These are phyloP conservation scores for Apodemia hepburni DNA, from an alignment of 2,888 invertebrate species.

Conservation along the genomic window DNA sequence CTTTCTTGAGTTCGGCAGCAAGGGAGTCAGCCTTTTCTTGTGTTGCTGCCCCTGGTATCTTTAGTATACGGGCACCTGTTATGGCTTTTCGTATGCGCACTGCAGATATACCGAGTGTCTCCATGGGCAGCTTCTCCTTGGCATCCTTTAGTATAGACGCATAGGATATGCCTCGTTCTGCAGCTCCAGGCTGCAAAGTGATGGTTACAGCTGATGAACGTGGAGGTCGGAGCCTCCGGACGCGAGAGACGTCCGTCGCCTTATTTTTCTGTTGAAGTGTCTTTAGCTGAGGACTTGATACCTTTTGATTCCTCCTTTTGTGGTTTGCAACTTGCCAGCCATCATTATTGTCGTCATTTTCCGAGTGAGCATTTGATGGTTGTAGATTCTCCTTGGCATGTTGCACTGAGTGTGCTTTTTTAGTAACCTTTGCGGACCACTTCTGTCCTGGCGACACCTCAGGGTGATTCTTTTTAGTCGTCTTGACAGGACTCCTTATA, in stretches of 20 bases:
- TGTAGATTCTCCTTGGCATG: too few species aligned
- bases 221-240: background rate
- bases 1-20: constrained; percentile 21
- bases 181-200: background rate
- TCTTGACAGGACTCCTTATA: too few species aligned
- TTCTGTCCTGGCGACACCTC: too few species aligned
- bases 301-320: background rate
- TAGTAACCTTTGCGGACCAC: too few species aligned
- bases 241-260: too few species aligned
- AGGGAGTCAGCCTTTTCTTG: constrained; percentile 24
- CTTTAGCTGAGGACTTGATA: too few species aligned
- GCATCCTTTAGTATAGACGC: constrained; percentile 17
- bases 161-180: background rate
- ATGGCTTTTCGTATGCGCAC: constrained; percentile 16
- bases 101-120: constrained; percentile 14
- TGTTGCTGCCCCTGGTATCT: constrained; percentile 22
- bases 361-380: too few species aligned
- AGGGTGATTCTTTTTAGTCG: too few species aligned
- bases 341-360: too few species aligned
- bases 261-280: background rate
- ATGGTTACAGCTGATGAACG: background rate
- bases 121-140: constrained; percentile 5
- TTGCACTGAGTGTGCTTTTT: too few species aligned
- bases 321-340: background rate
- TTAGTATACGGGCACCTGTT: constrained; percentile 26